Percentiles rank a stretch among this genome's conserved stretches.
Conservation (phyloP, 1,140 invertebrate genomes). For the Mamestra configurata region DNA sequence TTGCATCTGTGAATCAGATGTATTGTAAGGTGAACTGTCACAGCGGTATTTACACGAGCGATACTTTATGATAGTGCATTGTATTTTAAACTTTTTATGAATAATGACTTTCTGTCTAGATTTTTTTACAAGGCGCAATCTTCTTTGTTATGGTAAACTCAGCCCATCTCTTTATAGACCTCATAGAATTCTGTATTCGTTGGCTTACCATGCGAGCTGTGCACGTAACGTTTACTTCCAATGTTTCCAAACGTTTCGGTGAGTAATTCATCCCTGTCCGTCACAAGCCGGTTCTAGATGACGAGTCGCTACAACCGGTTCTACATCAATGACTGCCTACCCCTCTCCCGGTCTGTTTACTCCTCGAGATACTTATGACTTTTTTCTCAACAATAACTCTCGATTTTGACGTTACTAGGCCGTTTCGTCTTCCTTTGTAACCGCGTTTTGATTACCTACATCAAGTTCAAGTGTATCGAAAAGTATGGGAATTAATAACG, state of each 20-base stretch:
- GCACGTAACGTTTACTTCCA: slow-evolving; percentile 52
- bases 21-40: slow-evolving; percentile 28
- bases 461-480: neutral
- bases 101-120: neutral
- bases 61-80: slow-evolving; percentile 21
- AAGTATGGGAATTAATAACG: neutral
- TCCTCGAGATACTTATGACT: slow-evolving; percentile 69
- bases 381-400: slow-evolving; percentile 78
- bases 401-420: slow-evolving; percentile 71
- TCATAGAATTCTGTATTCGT: slow-evolving; percentile 27
- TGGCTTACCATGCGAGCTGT: slow-evolving; percentile 57
- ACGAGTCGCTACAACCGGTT: slow-evolving; percentile 79
- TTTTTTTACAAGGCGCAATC: neutral
- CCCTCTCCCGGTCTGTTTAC: slow-evolving; percentile 72
- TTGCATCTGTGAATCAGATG: slow-evolving; percentile 44
- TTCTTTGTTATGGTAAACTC: neutral
- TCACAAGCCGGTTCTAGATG: slow-evolving; percentile 78
- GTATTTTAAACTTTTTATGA: neutral
- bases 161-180: neutral
- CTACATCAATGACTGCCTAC: slow-evolving; percentile 84
- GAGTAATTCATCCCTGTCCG: slow-evolving; percentile 84
- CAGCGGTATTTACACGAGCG: slow-evolving; percentile 23
- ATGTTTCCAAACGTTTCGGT: slow-evolving; percentile 71
- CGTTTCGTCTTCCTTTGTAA: slow-evolving; percentile 53
- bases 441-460: slow-evolving; percentile 6